Evolutionary conservation across 2,888 invertebrate genomes (phyloP), one percentile per base, ranked within the genome.

Genomic region (Agriotes lineatus): DNA sequence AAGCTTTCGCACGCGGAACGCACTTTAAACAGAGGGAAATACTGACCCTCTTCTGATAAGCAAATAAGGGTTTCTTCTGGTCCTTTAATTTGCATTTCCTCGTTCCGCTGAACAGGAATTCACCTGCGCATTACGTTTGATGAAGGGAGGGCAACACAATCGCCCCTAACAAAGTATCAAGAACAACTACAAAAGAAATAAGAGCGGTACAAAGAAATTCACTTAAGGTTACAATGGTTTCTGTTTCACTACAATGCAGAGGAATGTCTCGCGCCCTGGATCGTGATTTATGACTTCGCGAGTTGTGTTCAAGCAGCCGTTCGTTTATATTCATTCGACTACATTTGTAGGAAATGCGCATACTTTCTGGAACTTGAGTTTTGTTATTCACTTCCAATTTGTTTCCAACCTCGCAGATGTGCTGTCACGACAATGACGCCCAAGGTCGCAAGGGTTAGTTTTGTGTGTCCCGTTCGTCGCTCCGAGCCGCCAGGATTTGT

Each of bases 311-410:
- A 50, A 67, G 62, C 56, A 67, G 61, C 35, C 68, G 58, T 68
- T 68, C 63, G 68, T 68, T 63, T 68, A 63, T 63, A 68, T 68
- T 68, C 68, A 68, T 68, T 68, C 58, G 37, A 54, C 63, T 63
- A 63, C 68, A 63, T 63, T 63, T 62, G 57, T 52, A 45, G 45
- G 52, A 59, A 60, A 63, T 20, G 59, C 58, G 63, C 59, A 59
- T 45, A 68, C 68, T 58, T 62, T 62, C 62, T 57, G 37, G 48
- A 57, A 20, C 19, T 67, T 54, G 33, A 59, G 48, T 63, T 63
- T 68, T 59, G 58, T 68, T 64, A 68, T 68, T 68, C 68, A 63
- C 58, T 63, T 52, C 52, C 54, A 68, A 68, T 63, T 68, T 68
- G 63, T 57, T 59, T 44, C 16, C 19, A 48, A 30, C 50, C 35